phyloP scores from a whole-genome alignment of 2,113 vertebrate species.

The Clarias macrocephalus region DNA sequence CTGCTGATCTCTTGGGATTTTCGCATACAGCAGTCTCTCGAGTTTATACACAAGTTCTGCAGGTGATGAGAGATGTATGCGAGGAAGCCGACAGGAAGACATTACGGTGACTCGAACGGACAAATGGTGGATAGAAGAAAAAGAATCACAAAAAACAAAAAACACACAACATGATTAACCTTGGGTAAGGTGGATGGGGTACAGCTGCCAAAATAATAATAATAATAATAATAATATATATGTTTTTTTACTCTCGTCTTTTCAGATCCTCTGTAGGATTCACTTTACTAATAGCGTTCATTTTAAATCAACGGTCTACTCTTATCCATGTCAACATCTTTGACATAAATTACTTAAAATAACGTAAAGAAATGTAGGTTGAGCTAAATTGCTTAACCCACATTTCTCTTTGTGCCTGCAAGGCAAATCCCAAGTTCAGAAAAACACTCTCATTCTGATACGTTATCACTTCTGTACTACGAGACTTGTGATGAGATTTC shows the following conservation, averaged over 20 bases:
- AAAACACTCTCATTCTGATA: neutral
- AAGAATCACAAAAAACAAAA: neutral
- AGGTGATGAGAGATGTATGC: neutral
- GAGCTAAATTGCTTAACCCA: slow-evolving; percentile 16
- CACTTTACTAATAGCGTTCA: neutral
- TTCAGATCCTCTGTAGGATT: neutral
- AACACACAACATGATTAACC: neutral
- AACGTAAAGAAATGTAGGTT: slow-evolving; percentile 18
- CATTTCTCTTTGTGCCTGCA: neutral
- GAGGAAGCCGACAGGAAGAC: neutral
- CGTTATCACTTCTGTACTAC: neutral
- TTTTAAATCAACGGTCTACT: neutral
- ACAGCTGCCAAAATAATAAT: neutral
- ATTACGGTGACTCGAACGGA: neutral
- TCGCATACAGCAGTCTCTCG: neutral
- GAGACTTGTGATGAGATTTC: too few species aligned
- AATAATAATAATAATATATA: too few species aligned
- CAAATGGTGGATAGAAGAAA: neutral
- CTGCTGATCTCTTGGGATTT: neutral
- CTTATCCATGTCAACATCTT: neutral
- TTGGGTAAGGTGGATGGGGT: neutral
- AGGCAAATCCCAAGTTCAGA: neutral
- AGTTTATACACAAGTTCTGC: neutral
- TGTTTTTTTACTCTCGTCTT: neutral
- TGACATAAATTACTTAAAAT: slow-evolving; percentile 8